A percentile compares a stretch with the other conserved stretches of the same genome.
Evolutionary conservation across 2,113 vertebrate species (phyloP).

Genomic region (Myotis davidii): DNA sequence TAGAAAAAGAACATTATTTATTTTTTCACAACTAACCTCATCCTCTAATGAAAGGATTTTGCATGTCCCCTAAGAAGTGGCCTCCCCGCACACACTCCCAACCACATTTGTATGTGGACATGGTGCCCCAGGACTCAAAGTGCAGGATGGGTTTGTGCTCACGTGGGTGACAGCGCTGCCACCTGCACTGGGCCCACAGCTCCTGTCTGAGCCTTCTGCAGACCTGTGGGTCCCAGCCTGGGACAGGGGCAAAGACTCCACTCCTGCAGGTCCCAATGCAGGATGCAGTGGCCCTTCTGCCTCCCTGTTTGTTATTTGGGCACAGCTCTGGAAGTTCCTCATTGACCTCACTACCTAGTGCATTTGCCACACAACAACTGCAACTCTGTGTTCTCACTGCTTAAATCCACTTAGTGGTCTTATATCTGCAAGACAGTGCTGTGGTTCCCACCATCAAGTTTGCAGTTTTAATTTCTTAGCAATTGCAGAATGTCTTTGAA

Average conservation of each 20-base stretch:
- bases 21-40: neutral
- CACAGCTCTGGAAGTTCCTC: neutral
- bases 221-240: too few species aligned
- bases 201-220: neutral
- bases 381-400: neutral
- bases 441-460: neutral
- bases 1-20: neutral
- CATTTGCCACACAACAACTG: neutral
- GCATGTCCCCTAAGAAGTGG: neutral
- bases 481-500: neutral
- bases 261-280: neutral
- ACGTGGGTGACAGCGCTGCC: neutral
- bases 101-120: neutral
- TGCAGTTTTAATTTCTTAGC: neutral
- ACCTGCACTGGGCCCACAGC: neutral
- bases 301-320: fast-evolving
- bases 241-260: neutral
- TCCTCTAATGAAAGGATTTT: neutral
- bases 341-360: too few species aligned
- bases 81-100: neutral
- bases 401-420: neutral
- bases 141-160: neutral
- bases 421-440: neutral
- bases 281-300: neutral
- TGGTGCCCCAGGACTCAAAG: too few species aligned